Evolutionary conservation across 2,888 invertebrate species (phyloP), one percentile per base, ranked within the genome.

Genomic region (Cremastobaeus sp.): DNA sequence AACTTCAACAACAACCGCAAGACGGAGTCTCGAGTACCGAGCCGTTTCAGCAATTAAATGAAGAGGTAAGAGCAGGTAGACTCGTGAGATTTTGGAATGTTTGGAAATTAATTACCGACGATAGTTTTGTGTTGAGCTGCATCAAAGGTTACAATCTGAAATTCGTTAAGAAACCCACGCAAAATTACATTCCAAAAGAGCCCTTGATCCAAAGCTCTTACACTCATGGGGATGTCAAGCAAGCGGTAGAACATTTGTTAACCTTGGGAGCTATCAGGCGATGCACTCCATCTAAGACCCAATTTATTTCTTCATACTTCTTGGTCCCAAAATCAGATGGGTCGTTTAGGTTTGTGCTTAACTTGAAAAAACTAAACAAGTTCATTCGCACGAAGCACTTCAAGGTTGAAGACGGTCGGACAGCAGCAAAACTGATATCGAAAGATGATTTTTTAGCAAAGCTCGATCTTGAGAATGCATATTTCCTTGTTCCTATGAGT

Each of bases 381-480:
- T 52, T 52, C 15, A 52, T 52, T 15, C 1, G 14, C 14, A 52
- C 52, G 1, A 15, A 25, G 1, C 18, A 52, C 12, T 52, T 52
- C 37, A 52, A 52, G n/a, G 25, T 52, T 14, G 52, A 52, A 52
- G 52, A 52, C 25, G 37, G 52, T n/a, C 52, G 35, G 3, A 52
- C 21, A 2, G 37, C 9, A n/a, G 14, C 37, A 1, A 52, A 15
- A 2, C 9, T 34, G 2, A 11, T 50, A 4, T 35, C 50, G 4
- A 2, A 18, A 32, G 8, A 9, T 2, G 34, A 50, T 14, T 37
- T n/a, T 14, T 3, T 37, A 3, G 37, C 45, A 11, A 70, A 15
- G 1, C 1, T 70, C 12, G 74, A 72, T 35, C 11, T 72, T 6
- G 52, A 70, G 43, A 69, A 70, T 18, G 65, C 75, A 1, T 73